Conservation (phyloP, 2,888 invertebrate species). For the Sinelater perroti region DNA sequence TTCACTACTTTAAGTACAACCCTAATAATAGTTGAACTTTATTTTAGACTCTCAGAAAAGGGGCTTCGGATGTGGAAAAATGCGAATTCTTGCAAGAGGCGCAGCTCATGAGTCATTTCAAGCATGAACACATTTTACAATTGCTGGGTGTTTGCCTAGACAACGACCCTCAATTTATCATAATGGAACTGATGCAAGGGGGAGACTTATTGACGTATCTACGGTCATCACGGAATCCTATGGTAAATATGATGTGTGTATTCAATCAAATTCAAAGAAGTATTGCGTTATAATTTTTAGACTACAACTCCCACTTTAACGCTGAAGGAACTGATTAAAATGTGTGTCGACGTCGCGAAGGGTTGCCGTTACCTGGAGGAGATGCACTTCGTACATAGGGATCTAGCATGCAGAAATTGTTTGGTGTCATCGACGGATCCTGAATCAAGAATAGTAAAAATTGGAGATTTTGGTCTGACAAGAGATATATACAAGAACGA, state of each 20-base stretch:
- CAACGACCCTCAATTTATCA: conserved; percentile 90
- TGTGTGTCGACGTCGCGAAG: conserved; percentile 95
- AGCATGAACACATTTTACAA: conserved; percentile 93
- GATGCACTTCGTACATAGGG: conserved; percentile 96
- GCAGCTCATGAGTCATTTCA: conserved; percentile 95
- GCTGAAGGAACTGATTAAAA: conserved; percentile 84
- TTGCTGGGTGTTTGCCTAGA: conserved; percentile 95
- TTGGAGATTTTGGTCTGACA: conserved; percentile 96
- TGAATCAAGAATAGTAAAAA: conserved; percentile 85
- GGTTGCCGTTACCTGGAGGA: conserved; percentile 97
- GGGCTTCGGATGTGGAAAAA: conserved; percentile 89
- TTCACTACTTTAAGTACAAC: background rate
- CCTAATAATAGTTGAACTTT: conserved; percentile 7
- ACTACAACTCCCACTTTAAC: conserved; percentile 73
- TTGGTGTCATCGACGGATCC: conserved; percentile 80
- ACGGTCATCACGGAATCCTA: conserved; percentile 79
- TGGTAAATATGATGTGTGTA: conserved; percentile 61
- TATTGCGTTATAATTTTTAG: conserved; percentile 62
- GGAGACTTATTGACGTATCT: conserved; percentile 94
- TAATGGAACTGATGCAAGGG: conserved; percentile 97
- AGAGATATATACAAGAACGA: conserved; percentile 97
- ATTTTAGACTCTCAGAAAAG: conserved; percentile 85
- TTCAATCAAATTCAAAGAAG: background rate
- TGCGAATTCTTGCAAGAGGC: conserved; percentile 96
- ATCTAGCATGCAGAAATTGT: conserved; percentile 96